These are phyloP conservation scores for Paramuricea clavata DNA, from an alignment of 92 coral and sea anemone species.

Conservation along the genomic window DNA sequence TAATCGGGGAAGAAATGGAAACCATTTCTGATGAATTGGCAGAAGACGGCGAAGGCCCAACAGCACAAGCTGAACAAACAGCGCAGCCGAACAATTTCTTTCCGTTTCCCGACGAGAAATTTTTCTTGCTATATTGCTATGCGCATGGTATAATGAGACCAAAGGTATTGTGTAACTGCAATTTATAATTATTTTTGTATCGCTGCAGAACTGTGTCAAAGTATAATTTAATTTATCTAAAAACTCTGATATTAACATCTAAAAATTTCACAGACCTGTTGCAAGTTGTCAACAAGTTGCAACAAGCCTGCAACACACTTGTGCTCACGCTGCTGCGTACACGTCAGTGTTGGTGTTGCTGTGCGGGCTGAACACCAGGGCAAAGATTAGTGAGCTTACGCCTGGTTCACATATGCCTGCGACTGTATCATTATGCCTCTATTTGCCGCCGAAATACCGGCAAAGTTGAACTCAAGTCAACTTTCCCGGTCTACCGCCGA, in stretches of 20 bases:
- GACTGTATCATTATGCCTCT: no score
- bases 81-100: background rate
- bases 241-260: background rate
- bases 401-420: no score
- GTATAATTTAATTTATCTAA: background rate
- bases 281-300: conserved; percentile 13
- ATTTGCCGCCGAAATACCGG: no score
- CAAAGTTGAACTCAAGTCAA: no score
- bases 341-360: no score
- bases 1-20: background rate
- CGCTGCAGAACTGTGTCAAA: background rate
- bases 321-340: background rate
- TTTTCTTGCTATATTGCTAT: no score
- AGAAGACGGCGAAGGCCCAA: background rate
- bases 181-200: no score
- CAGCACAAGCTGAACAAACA: background rate
- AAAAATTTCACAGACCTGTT: background rate
- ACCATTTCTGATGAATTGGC: background rate
- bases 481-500: no score
- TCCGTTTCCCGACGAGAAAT: background rate
- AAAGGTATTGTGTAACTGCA: background rate
- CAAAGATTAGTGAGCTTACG: no score
- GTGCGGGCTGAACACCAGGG: no score
- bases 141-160: background rate
- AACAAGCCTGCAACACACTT: background rate